Base-by-base conservation (phyloP, 2,113 vertebrate species). In the Oncorhynchus kisutch region DNA sequence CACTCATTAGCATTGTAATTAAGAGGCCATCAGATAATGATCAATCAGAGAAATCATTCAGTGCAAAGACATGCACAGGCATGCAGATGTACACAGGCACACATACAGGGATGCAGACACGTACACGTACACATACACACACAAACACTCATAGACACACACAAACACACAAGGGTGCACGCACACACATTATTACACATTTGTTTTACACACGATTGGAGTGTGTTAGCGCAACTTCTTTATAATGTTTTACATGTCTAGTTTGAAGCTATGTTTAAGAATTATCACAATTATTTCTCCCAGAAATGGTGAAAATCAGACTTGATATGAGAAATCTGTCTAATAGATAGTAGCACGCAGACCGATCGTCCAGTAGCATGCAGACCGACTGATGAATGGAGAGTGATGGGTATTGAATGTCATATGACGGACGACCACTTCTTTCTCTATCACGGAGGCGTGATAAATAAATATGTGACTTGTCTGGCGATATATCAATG, bases 1-100 rank as follows among this genome's bases (percentile, higher is more conserved):
- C 76, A 77, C 80, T 90, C 90, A 91, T 93, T 92, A 94, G 90
- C 93, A 93, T 94, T 89, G 90, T 92, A 93, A 94, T 94, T 91
- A 92, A 92, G 90, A 90, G 88, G 88, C 90, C 85, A 92, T 92
- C 90, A 89, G 91, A 93, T 91, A 90, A 88, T 87, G 88, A 91
- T 94, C 90, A 91, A 92, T 94, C 93, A 90, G 75, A 86, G 84
- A 78, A 77, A 89, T 86, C 85, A 67, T 25, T 45, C 20, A 79
- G 78, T 60, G 72, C 75, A 20, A 51, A 31, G 71, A 71, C 73
- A n/a, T n/a, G 65, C 66, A 69, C 16, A 49, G 71, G 4, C 49
- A 70, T 59, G 70, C 34, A 51, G 20, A 59, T 71, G 51, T 57
- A 45, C 13, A 72, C 51, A 68, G 64, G 66, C 16, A 45, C 60